phyloP scores from a whole-genome alignment of 2,113 vertebrate genomes.

The Pseudopipra pipra region DNA sequence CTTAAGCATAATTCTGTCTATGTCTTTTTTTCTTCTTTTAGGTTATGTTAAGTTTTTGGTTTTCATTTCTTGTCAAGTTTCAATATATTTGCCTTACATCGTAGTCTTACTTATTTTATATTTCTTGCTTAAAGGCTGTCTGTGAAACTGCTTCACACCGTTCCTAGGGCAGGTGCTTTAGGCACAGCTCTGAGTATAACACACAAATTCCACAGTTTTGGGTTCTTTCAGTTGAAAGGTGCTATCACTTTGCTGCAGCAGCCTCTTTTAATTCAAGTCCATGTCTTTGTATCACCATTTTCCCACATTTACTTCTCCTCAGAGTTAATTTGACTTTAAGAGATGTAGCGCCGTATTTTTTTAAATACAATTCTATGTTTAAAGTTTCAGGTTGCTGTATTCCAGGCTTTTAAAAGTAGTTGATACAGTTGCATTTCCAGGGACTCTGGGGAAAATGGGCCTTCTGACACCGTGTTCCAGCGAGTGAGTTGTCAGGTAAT shows the following conservation, averaged over 20 bases:
- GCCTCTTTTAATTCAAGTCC: neutral
- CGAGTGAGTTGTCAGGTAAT: neutral
- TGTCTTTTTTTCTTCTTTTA: neutral
- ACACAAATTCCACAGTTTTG: accelerated
- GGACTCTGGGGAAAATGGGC: neutral
- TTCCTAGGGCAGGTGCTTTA: neutral
- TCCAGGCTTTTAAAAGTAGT: neutral
- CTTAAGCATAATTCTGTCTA: neutral
- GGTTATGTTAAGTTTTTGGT: neutral
- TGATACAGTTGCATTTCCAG: neutral
- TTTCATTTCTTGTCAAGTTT: neutral
- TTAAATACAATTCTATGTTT: neutral
- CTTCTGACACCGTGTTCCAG: neutral
- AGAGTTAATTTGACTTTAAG: neutral
- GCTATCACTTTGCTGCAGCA: neutral
- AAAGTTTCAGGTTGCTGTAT: neutral
- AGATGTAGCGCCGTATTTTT: neutral
- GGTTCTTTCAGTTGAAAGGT: neutral
- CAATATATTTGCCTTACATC: neutral
- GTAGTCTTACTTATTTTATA: neutral
- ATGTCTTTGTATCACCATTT: neutral
- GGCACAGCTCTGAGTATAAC: neutral
- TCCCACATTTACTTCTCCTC: neutral
- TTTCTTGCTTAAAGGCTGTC: neutral
- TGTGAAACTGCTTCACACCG: neutral